Evolutionary conservation across 2,113 vertebrate genomes (phyloP), one percentile per base, ranked within the genome.

Genomic region (Actenoides hombroni): DNA sequence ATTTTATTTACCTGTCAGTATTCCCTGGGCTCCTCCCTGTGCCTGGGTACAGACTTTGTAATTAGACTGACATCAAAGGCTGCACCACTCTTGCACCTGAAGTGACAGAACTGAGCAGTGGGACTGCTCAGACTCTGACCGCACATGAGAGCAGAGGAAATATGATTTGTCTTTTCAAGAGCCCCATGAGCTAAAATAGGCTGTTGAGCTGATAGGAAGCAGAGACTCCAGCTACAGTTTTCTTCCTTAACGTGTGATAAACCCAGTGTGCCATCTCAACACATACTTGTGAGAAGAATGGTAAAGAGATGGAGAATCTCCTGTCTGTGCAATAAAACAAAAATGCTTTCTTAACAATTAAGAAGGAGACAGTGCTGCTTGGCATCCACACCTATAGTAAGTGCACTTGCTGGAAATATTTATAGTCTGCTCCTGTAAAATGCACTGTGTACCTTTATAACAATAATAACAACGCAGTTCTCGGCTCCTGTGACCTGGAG

Each of bases 41-140:
- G 3, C 1, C 0, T 4, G 7, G 1, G 0, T 1, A 8, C 0
- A 1, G 42, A 3, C 20, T n/a, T 26, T 6, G 13, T 19, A 15
- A 40, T 9, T 10, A 51, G n/a, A 26, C 33, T 37, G 1, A 20
- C 14, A 8, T 16, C 84, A 23, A 49, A 57, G n/a, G 25, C 65
- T 49, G 90, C 49, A 31, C 10, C 88, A 13, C 23, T 80, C 44
- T 28, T 29, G 39, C 75, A 70, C 75, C 63, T 85, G 59, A 67
- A 67, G 59, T 54, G 85, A 20, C 67, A 61, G 76, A 46, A 26
- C n/a, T 0, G 6, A 29, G 28, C 75, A 17, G 54, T 12, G 49
- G 79, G 16, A 6, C 64, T 61, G 46, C 83, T 88, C 63, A 20
- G 78, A 12, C 73, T 86, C 59, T 7, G 9, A 8, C 54, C 1